Evolutionary conservation across 1,140 invertebrate genomes (phyloP).

Genomic region (Meloidogyne hapla): DNA sequence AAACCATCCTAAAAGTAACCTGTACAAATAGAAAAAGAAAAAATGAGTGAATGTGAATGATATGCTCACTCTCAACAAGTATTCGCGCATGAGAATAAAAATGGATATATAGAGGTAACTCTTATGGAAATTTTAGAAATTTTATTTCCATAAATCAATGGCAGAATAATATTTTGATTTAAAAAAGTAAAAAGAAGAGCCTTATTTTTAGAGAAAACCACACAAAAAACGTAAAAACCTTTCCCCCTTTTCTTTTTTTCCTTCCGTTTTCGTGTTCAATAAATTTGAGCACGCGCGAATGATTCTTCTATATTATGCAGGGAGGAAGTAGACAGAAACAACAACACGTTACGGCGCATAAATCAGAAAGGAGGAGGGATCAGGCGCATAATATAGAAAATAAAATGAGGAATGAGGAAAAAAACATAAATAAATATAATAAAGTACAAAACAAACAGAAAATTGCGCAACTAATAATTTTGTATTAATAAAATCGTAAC

Average conservation of each 20-base stretch:
- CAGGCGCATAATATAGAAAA: not conserved
- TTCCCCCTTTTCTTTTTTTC: not conserved
- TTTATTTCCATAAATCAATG: not conserved
- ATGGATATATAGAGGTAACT: no score
- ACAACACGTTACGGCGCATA: not conserved
- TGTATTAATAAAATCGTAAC: not conserved
- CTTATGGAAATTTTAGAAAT: no score
- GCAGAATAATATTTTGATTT: not conserved
- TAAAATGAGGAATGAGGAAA: not conserved
- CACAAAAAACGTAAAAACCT: not conserved
- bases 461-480: not conserved
- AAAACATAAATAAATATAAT: not conserved
- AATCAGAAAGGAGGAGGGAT: not conserved
- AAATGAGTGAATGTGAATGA: not conserved
- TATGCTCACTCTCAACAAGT: no score
- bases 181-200: not conserved
- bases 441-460: slow-evolving; percentile 8
- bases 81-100: no score
- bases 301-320: not conserved
- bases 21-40: not conserved
- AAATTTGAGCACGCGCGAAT: not conserved
- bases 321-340: not conserved
- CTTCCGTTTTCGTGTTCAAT: not conserved
- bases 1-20: not conserved
- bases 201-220: not conserved